Evolutionary conservation across 2,888 invertebrate species (phyloP).

Genomic region (Nomada ruficornis): DNA sequence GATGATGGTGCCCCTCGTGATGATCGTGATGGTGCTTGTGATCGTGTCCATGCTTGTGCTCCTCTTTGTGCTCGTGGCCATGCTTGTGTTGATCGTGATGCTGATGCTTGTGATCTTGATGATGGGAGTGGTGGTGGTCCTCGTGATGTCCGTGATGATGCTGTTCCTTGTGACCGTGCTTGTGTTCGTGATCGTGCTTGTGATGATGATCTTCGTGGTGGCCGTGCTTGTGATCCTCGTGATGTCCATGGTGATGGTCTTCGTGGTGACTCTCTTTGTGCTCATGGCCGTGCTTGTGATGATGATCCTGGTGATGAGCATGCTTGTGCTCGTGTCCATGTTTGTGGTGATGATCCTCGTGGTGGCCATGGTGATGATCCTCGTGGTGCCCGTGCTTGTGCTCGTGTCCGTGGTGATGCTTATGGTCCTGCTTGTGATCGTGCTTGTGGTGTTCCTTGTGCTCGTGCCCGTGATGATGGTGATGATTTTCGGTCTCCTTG

Average conservation of each 20-base stretch:
- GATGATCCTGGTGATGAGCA: constrained; percentile 72
- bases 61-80: constrained; percentile 73
- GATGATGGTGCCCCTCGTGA: constrained; percentile 73
- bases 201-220: constrained; percentile 75
- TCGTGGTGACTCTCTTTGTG: constrained; percentile 75
- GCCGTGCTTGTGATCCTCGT: constrained; percentile 75
- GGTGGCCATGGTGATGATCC: constrained; percentile 69
- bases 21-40: constrained; percentile 76
- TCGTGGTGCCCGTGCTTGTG: constrained; percentile 73
- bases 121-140: constrained; percentile 70
- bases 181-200: constrained; percentile 74
- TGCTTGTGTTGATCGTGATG: constrained; percentile 72
- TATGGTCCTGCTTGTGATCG: constrained; percentile 73
- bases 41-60: constrained; percentile 76
- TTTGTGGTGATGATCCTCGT: constrained; percentile 73
- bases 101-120: constrained; percentile 72
- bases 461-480: constrained; percentile 74
- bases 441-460: constrained; percentile 69
- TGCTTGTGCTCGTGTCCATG: constrained; percentile 77
- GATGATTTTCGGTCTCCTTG: constrained; percentile 78
- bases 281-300: constrained; percentile 76
- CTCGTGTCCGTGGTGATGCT: constrained; percentile 75
- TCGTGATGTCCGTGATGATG: constrained; percentile 75
- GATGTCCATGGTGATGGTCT: constrained; percentile 75
- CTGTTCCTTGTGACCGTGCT: constrained; percentile 75